These are phyloP conservation scores for Xenentodon cancila DNA, from an alignment of 2,797 vertebrate species.

Conservation along the genomic window DNA sequence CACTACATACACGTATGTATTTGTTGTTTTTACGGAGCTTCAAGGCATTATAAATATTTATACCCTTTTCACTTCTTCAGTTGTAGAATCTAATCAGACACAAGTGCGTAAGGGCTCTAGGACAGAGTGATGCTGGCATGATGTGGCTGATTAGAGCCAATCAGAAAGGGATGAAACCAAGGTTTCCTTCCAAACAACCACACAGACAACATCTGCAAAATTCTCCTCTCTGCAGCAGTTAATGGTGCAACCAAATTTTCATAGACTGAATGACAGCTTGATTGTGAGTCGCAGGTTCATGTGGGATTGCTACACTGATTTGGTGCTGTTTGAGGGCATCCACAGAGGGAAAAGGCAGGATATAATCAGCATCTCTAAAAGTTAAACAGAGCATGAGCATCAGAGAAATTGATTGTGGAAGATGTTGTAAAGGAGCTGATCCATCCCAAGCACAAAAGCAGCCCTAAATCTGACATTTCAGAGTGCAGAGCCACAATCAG, in stretches of 20 bases:
- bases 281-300: slow-evolving; percentile 73
- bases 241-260: slow-evolving; percentile 72
- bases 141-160: slow-evolving; percentile 82
- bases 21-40: slow-evolving; percentile 16
- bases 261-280: slow-evolving; percentile 71
- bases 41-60: slow-evolving; percentile 65
- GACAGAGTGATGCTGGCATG: slow-evolving; percentile 57
- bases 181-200: slow-evolving; percentile 65
- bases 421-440: slow-evolving; percentile 72
- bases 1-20: background rate
- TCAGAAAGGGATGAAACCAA: slow-evolving; percentile 67
- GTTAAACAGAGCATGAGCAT: slow-evolving; percentile 73
- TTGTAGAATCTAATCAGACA: slow-evolving; percentile 77
- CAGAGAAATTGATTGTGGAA: slow-evolving; percentile 69
- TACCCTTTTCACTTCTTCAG: slow-evolving; percentile 58
- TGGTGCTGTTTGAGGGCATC: slow-evolving; percentile 60
- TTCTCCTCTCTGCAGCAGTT: slow-evolving; percentile 64
- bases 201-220: slow-evolving; percentile 50
- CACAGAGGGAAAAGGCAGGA: slow-evolving; percentile 46
- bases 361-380: slow-evolving; percentile 74
- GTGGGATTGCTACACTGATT: slow-evolving; percentile 71
- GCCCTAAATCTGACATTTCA: slow-evolving; percentile 77
- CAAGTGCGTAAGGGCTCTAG: slow-evolving; percentile 46
- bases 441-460: slow-evolving; percentile 52
- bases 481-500: slow-evolving; percentile 58